Percentiles rank a stretch among this genome's conserved stretches.
Conservation (phyloP, 2,888 invertebrate genomes). For the Luperina testacea region DNA sequence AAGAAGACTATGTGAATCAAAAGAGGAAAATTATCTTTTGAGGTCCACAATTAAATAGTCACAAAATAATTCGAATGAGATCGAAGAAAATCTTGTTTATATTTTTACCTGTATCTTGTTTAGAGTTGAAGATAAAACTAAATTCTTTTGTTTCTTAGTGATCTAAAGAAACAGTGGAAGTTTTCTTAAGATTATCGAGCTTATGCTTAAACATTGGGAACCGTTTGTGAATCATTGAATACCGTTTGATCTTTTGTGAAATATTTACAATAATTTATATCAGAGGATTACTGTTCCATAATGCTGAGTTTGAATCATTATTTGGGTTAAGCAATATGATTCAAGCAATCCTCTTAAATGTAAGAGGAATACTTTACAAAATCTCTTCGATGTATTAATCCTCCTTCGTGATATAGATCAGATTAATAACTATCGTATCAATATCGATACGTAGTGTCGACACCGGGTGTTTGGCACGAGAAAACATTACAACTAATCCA, state of each 20-base stretch:
- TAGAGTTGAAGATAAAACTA: background rate
- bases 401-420: constrained; percentile 47
- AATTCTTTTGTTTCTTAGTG: constrained; percentile 15
- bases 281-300: constrained; percentile 29
- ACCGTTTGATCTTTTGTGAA: constrained; percentile 43
- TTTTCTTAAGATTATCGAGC: constrained; percentile 30
- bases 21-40: constrained; percentile 9
- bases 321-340: constrained; percentile 16
- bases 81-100: background rate
- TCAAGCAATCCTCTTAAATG: constrained; percentile 8
- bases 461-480: constrained; percentile 67
- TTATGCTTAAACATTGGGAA: constrained; percentile 4
- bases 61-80: background rate
- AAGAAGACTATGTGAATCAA: background rate
- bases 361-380: constrained; percentile 26
- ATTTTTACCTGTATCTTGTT: background rate
- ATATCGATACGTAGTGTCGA: constrained; percentile 65
- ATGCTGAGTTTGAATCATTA: constrained; percentile 18
- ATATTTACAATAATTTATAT: constrained; percentile 45
- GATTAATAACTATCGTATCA: constrained; percentile 46
- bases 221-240: constrained; percentile 27
- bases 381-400: constrained; percentile 34
- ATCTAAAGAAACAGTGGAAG: constrained; percentile 36
- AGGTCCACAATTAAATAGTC: background rate
- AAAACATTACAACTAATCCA: constrained; percentile 80